Conservation (phyloP, 1,140 invertebrate species). For the Anagrus nilaparvatae region DNA sequence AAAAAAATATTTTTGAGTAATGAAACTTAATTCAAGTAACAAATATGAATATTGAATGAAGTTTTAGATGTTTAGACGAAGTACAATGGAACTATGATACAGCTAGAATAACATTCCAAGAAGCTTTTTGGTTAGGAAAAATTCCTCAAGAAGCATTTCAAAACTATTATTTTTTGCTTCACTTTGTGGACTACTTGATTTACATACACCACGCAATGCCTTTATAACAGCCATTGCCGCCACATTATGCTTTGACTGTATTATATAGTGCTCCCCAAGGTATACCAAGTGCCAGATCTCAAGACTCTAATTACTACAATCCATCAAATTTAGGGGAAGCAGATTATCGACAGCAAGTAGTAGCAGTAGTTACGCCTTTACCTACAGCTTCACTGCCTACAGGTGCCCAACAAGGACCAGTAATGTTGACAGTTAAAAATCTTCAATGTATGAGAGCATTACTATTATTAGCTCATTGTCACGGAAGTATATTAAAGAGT, state of each 20-base stretch:
- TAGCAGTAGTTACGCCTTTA: slow-evolving; percentile 85
- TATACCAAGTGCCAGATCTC: slow-evolving; percentile 26
- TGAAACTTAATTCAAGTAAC: slow-evolving; percentile 66
- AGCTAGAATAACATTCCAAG: slow-evolving; percentile 64
- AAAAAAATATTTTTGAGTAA: too few species aligned
- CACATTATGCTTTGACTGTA: slow-evolving; percentile 86
- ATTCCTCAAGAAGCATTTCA: slow-evolving; percentile 77
- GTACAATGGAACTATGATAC: slow-evolving; percentile 74
- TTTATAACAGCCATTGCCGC: slow-evolving; percentile 88
- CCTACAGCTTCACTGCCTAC: slow-evolving; percentile 70
- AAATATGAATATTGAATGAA: slow-evolving; percentile 79
- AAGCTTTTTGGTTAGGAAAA: slow-evolving; percentile 61
- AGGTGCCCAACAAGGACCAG: slow-evolving; percentile 81
- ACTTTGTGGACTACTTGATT: slow-evolving; percentile 62
- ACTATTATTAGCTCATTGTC: slow-evolving; percentile 78
- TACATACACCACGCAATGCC: slow-evolving; percentile 73
- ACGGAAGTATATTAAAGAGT: slow-evolving; percentile 83
- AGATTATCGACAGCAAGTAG: slow-evolving; percentile 79
- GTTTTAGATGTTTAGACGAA: slow-evolving; percentile 74
- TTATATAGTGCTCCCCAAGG: slow-evolving; percentile 55
- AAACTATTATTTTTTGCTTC: too few species aligned
- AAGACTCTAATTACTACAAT: slow-evolving; percentile 40
- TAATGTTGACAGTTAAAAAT: slow-evolving; percentile 97
- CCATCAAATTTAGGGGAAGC: slow-evolving; percentile 44
- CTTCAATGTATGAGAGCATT: slow-evolving; percentile 91